A percentile compares a stretch with the other conserved stretches of the same genome.
phyloP scores from a whole-genome alignment of 2,113 vertebrate genomes.

The Epinephelus moara region DNA sequence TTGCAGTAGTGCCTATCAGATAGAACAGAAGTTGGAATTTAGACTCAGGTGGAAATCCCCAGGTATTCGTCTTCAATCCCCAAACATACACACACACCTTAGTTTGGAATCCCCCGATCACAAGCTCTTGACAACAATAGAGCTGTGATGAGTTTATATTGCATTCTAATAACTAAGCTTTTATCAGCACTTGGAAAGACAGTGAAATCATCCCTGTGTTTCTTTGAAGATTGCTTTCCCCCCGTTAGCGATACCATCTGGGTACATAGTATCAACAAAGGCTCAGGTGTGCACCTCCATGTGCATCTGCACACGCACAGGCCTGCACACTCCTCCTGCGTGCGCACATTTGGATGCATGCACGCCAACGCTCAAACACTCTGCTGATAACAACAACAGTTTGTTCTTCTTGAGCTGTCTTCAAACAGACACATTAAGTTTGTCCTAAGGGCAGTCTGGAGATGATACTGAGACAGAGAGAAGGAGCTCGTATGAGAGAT shows the following conservation, averaged over 20 bases:
- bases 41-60: constrained; percentile 73
- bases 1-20: constrained; percentile 50
- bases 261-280: constrained; percentile 41
- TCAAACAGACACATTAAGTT: constrained; percentile 58
- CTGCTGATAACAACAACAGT: constrained; percentile 55
- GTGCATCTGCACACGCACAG: constrained; percentile 3
- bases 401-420: constrained; percentile 57
- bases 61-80: constrained; percentile 38
- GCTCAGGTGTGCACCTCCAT: constrained; percentile 29
- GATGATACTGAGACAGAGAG: constrained; percentile 52
- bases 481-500: constrained; percentile 45
- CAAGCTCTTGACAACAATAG: constrained; percentile 64
- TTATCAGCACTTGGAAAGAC: constrained; percentile 41
- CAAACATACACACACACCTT: constrained; percentile 31
- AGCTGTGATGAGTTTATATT: constrained; percentile 57
- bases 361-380: constrained; percentile 17
- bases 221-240: constrained; percentile 54
- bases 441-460: constrained; percentile 65
- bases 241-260: constrained; percentile 45
- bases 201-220: constrained; percentile 33
- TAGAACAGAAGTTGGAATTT: constrained; percentile 46
- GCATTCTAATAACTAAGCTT: constrained; percentile 39
- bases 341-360: constrained; percentile 19
- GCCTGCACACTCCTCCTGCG: not conserved
- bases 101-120: constrained; percentile 72